Conservation (phyloP, 2,888 invertebrate genomes). For the Drosophila heteroneura region DNA sequence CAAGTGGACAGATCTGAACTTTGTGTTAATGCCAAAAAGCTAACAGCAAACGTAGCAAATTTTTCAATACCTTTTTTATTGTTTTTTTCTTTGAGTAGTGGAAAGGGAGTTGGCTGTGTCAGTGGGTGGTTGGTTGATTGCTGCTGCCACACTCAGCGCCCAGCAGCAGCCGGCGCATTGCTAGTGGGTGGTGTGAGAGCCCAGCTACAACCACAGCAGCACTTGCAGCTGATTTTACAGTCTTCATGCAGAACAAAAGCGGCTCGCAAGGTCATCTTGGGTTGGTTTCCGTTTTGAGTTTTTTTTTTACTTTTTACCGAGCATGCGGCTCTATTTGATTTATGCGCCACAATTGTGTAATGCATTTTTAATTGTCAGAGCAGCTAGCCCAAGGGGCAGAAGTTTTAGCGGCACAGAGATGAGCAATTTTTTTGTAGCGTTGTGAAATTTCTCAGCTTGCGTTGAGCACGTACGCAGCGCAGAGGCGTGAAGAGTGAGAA, state of each 20-base stretch:
- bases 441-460: slow-evolving; percentile 63
- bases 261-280: slow-evolving; percentile 56
- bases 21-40: slow-evolving; percentile 77
- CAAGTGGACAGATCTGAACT: slow-evolving; percentile 66
- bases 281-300: slow-evolving; percentile 46
- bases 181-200: slow-evolving; percentile 35
- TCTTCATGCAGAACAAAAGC: slow-evolving; percentile 62
- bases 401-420: slow-evolving; percentile 21
- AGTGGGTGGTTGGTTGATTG: slow-evolving; percentile 34
- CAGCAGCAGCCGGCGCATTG: slow-evolving; percentile 14
- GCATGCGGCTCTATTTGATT: slow-evolving; percentile 43
- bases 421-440: slow-evolving; percentile 34
- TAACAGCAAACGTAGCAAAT: slow-evolving; percentile 59
- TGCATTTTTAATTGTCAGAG: slow-evolving; percentile 58
- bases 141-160: not conserved
- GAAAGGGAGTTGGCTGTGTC: slow-evolving; percentile 15
- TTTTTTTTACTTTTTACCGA: slow-evolving; percentile 12
- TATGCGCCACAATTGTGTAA: slow-evolving; percentile 57
- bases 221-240: slow-evolving; percentile 48
- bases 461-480: slow-evolving; percentile 58
- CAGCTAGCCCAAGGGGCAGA: slow-evolving; percentile 23
- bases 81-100: slow-evolving; percentile 6
- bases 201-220: slow-evolving; percentile 25
- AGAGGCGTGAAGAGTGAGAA: slow-evolving; percentile 36
- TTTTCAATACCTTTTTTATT: slow-evolving; percentile 32